Evolutionary conservation across 2,113 vertebrate genomes (phyloP).

Genomic region (Nibea albiflora): DNA sequence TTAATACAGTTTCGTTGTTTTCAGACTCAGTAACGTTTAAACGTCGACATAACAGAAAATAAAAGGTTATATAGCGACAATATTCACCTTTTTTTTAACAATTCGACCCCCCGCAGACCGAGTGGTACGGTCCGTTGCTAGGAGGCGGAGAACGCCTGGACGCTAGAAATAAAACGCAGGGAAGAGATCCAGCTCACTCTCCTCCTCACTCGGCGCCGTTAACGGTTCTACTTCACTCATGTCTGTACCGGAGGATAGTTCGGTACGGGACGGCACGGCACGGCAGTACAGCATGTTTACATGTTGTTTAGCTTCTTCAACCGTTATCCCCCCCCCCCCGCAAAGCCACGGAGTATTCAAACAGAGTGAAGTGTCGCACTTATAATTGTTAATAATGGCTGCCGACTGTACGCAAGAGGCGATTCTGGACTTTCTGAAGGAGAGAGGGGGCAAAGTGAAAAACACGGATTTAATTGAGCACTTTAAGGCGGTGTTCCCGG

Average conservation of each 20-base stretch:
- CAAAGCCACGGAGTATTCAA: neutral
- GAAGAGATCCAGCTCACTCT: neutral
- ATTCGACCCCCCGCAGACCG: neutral
- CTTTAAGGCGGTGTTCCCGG: slow-evolving; percentile 79
- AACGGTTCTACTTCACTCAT: neutral
- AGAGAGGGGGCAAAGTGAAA: slow-evolving; percentile 81
- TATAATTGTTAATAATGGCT: slow-evolving; percentile 57
- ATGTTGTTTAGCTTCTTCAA: no score
- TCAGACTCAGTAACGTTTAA: neutral
- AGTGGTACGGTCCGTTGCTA: slow-evolving; percentile 64
- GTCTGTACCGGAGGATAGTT: neutral
- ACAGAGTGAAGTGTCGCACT: neutral
- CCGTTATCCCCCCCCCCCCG: neutral
- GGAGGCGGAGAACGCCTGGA: slow-evolving; percentile 34
- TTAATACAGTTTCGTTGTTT: neutral
- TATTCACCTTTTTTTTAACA: neutral
- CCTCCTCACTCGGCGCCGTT: rapidly evolving
- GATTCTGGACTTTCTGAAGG: slow-evolving; percentile 83
- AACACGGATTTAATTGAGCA: slow-evolving; percentile 84
- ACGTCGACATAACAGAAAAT: neutral
- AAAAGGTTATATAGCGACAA: neutral
- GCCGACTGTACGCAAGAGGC: slow-evolving; percentile 74
- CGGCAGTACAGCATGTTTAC: neutral
- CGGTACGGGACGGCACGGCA: neutral
- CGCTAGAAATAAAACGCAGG: slow-evolving; percentile 6